Evolutionary conservation across 2,888 invertebrate genomes (phyloP).

Genomic region (Kryphioiulus occultus): DNA sequence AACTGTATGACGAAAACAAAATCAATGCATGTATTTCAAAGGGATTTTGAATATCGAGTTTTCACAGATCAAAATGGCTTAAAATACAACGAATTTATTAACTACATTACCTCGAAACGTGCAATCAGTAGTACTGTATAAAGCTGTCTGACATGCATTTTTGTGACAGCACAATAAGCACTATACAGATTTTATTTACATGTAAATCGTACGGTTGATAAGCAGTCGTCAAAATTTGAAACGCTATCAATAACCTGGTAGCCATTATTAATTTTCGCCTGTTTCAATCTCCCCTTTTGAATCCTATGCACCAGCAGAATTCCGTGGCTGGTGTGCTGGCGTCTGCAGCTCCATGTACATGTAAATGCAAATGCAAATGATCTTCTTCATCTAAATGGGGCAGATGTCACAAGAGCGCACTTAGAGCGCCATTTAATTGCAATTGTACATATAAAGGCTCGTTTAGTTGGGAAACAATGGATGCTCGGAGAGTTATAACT

Average conservation of each 20-base stretch:
- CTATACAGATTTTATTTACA: too few relatives aligned
- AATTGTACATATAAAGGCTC: slow-evolving; percentile 42
- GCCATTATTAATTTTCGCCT: background rate
- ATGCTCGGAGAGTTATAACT: slow-evolving; percentile 47
- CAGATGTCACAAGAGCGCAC: slow-evolving; percentile 23
- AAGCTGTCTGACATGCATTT: too few relatives aligned
- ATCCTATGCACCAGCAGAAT: background rate
- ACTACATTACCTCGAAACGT: too few relatives aligned
- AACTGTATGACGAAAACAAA: too few relatives aligned
- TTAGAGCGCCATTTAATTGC: slow-evolving; percentile 24
- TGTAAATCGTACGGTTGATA: background rate
- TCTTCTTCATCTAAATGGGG: slow-evolving; percentile 17
- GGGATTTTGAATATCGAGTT: too few relatives aligned
- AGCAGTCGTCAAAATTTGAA: background rate
- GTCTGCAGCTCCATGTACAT: background rate
- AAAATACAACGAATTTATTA: too few relatives aligned
- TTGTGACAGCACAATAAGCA: too few relatives aligned
- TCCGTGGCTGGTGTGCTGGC: background rate
- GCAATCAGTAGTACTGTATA: too few relatives aligned
- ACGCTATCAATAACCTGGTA: too few relatives aligned
- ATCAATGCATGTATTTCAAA: too few relatives aligned
- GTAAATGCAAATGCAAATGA: slow-evolving; percentile 18
- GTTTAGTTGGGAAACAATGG: slow-evolving; percentile 45
- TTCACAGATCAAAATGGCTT: too few relatives aligned
- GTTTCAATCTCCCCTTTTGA: background rate